These are phyloP conservation scores for Porites evermanni DNA, from an alignment of 92 coral and sea anemone genomes.

Conservation along the genomic window DNA sequence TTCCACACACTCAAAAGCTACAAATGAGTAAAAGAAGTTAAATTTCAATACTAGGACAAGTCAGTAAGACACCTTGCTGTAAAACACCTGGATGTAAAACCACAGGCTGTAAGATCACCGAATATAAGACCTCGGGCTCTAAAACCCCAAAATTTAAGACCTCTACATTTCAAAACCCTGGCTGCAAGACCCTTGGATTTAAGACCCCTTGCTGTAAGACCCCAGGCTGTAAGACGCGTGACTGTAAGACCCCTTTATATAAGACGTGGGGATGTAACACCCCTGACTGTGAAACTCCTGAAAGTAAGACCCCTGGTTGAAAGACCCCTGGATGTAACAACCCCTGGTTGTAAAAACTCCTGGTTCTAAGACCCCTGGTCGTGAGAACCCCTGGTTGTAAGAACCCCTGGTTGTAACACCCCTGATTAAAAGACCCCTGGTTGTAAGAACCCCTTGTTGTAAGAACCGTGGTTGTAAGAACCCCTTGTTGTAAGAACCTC, in stretches of 20 bases:
- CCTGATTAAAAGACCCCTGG: neutral
- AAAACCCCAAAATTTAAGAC: neutral
- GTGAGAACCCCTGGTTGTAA: neutral
- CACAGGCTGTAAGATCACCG: conserved; percentile 5
- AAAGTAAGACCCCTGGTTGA: neutral
- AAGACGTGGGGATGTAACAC: neutral
- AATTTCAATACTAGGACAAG: neutral
- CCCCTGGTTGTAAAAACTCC: neutral
- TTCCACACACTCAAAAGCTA: neutral
- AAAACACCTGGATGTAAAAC: neutral
- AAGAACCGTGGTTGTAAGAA: neutral
- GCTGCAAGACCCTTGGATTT: neutral
- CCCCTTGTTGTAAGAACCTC: neutral
- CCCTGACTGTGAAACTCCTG: neutral
- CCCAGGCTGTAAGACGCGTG: conserved; percentile 7
- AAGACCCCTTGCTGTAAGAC: neutral
- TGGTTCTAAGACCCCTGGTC: neutral
- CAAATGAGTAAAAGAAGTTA: neutral
- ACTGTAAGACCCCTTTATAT: neutral
- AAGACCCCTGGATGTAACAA: neutral
- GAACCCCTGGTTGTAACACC: neutral
- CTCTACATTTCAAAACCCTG: neutral
- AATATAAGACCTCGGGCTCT: neutral
- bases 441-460: neutral
- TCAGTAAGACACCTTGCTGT: neutral